Evolutionary conservation across 2,113 vertebrate species (phyloP).

Genomic region (Sander lucioperca): DNA sequence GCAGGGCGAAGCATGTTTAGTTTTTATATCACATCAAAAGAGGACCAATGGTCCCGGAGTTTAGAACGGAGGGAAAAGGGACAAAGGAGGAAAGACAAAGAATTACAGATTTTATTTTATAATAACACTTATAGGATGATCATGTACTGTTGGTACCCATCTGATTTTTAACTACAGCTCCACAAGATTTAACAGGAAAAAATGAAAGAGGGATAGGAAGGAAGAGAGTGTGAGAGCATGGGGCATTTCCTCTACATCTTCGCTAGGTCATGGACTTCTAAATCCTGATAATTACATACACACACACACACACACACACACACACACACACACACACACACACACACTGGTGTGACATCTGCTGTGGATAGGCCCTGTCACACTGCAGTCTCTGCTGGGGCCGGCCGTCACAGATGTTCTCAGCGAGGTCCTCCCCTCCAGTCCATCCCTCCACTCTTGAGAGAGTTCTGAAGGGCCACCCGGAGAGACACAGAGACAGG

Average conservation of each 20-base stretch:
- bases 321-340: constrained; percentile 38
- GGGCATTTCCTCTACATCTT: constrained; percentile 34
- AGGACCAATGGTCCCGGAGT: neutral
- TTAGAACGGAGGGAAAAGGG: neutral
- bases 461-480: constrained; percentile 49
- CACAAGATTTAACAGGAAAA: neutral
- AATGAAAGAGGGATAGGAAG: neutral
- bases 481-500: constrained; percentile 58
- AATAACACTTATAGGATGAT: neutral
- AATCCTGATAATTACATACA: constrained; percentile 17
- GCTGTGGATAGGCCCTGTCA: constrained; percentile 66
- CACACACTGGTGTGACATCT: constrained; percentile 63
- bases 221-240: neutral
- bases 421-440: constrained; percentile 55
- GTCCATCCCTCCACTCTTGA: constrained; percentile 57
- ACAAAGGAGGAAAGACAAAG: constrained; percentile 2
- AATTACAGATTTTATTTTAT: neutral
- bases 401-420: constrained; percentile 70
- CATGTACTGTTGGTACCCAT: neutral
- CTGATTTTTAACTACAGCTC: neutral
- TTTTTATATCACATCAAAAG: constrained; percentile 50
- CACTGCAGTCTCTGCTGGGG: constrained; percentile 60
- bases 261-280: constrained; percentile 49
- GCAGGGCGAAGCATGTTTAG: constrained; percentile 33
- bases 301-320: neutral